Conservation (phyloP, 2,113 vertebrate genomes). For the Mustelus asterias region DNA sequence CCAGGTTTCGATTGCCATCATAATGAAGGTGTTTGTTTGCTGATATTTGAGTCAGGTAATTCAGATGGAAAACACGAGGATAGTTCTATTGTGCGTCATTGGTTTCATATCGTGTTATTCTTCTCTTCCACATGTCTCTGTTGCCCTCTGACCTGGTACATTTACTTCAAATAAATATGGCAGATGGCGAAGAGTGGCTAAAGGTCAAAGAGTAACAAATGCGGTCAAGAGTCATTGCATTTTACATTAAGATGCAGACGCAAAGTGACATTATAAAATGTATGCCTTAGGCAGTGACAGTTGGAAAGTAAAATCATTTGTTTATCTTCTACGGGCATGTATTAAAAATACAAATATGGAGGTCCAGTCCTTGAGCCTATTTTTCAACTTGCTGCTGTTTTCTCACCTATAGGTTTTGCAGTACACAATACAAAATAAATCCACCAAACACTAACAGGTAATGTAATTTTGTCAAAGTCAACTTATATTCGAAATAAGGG, state of each 20-base stretch:
- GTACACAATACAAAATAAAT: neutral
- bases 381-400: neutral
- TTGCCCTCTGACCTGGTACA: slow-evolving; percentile 58
- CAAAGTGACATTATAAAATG: slow-evolving; percentile 56
- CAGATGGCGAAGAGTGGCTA: slow-evolving; percentile 66
- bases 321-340: neutral
- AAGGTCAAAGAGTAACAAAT: slow-evolving; percentile 57
- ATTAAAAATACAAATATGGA: neutral
- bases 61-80: neutral
- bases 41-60: neutral
- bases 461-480: neutral
- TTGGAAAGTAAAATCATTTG: slow-evolving; percentile 12
- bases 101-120: neutral
- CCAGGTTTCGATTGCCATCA: neutral
- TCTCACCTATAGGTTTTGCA: neutral
- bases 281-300: slow-evolving; percentile 44
- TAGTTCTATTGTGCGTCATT: neutral
- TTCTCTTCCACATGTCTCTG: slow-evolving; percentile 59
- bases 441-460: neutral
- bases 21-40: slow-evolving; percentile 1
- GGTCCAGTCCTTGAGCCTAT: neutral
- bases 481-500: neutral
- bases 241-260: slow-evolving; percentile 54
- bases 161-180: slow-evolving; percentile 66
- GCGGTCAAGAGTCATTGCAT: slow-evolving; percentile 52